These are phyloP conservation scores for Tenthredo livida DNA, from an alignment of 2,888 invertebrate genomes.

Conservation along the genomic window DNA sequence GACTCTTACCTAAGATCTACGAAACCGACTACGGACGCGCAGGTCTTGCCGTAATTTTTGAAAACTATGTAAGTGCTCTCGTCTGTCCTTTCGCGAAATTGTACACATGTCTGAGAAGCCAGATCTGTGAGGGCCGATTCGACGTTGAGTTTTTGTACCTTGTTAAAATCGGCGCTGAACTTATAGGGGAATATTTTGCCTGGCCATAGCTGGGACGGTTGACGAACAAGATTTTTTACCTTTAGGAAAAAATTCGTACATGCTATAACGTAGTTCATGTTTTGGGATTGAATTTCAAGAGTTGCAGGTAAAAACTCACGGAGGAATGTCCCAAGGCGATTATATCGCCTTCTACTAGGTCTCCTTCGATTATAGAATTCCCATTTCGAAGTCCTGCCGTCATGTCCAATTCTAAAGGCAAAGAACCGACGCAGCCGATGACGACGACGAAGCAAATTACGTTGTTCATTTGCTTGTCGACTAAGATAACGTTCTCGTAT, in stretches of 20 bases:
- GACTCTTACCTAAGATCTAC: conserved; percentile 9
- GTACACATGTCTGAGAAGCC: conserved; percentile 60
- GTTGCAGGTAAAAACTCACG: not conserved
- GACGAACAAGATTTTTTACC: conserved; percentile 59
- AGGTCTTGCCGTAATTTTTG: conserved; percentile 60
- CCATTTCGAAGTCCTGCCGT: conserved; percentile 5
- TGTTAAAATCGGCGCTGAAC: conserved; percentile 60
- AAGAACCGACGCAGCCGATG: not conserved
- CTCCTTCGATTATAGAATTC: not conserved
- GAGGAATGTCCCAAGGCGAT: not conserved
- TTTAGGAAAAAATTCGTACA: not conserved
- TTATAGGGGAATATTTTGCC: conserved; percentile 61
- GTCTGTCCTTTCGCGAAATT: conserved; percentile 58
- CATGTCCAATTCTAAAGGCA: conserved; percentile 12
- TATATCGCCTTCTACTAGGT: conserved; percentile 34
- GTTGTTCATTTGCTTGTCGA: not conserved
- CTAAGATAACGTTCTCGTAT: not conserved
- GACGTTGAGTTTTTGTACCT: conserved; percentile 56
- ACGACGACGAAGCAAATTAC: conserved; percentile 1
- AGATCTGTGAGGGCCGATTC: conserved; percentile 59
- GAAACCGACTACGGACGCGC: conserved; percentile 41
- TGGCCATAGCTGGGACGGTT: conserved; percentile 62
- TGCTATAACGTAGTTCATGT: not conserved
- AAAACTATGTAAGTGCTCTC: conserved; percentile 60
- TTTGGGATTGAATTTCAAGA: too few species aligned